Conservation (phyloP, 1,140 invertebrate genomes). For the Drosophila truncata region DNA sequence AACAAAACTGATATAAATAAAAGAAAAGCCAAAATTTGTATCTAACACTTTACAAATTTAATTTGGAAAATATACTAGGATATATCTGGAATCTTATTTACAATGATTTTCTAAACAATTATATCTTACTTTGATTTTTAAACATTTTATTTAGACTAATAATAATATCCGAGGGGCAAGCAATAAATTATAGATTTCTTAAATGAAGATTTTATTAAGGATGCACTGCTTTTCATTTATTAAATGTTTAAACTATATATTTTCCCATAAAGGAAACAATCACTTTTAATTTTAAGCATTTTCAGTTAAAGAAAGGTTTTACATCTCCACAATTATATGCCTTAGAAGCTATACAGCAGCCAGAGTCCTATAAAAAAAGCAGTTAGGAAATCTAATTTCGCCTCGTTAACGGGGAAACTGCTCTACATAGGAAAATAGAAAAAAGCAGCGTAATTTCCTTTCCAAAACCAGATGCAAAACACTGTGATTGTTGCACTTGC, state of each 20-base stretch:
- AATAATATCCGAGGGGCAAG: too few species aligned
- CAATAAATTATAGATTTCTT: neutral
- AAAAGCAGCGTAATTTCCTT: slow-evolving; percentile 47
- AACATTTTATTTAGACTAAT: too few species aligned
- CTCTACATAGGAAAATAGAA: slow-evolving; percentile 30
- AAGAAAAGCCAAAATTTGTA: neutral
- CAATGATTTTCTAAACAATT: too few species aligned
- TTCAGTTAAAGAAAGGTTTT: slow-evolving; percentile 1
- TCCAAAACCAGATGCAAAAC: slow-evolving; percentile 56
- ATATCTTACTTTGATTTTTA: neutral
- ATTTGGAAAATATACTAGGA: too few species aligned
- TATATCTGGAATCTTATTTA: too few species aligned
- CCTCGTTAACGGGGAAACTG: slow-evolving; percentile 10
- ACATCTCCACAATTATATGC: neutral
- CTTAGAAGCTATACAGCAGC: neutral
- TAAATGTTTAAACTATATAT: neutral
- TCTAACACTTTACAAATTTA: neutral
- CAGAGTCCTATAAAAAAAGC: slow-evolving; percentile 3
- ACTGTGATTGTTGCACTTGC: slow-evolving; percentile 41
- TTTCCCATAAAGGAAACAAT: neutral
- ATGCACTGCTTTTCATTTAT: accelerated
- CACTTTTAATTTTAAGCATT: neutral
- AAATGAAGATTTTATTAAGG: neutral
- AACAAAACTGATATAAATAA: neutral
- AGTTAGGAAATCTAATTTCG: slow-evolving; percentile 1